Percentiles rank a stretch among this genome's conserved stretches.
phyloP scores from a whole-genome alignment of 2,797 vertebrate genomes.

The Coracias cyanogaster region DNA sequence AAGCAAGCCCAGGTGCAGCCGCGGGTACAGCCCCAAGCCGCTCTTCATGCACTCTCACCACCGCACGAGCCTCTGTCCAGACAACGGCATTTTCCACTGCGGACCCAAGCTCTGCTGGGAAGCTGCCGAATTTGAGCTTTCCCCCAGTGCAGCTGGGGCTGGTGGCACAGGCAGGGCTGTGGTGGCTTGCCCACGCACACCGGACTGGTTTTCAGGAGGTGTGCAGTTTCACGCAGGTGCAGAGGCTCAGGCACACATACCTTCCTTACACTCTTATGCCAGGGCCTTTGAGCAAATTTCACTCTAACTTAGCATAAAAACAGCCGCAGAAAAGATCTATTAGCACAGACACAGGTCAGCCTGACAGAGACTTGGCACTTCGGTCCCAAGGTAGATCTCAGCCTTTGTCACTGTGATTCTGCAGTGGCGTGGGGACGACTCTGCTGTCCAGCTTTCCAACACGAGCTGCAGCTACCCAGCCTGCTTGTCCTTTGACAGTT shows the following conservation, averaged over 20 bases:
- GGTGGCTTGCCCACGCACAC: fast-evolving
- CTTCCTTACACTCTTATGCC: neutral
- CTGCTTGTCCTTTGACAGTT: neutral
- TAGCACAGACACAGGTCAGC: neutral
- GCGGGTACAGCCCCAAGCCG: neutral
- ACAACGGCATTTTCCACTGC: neutral
- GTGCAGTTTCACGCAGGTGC: neutral
- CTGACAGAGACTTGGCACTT: neutral
- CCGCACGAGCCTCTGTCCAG: neutral
- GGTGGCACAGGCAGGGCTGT: neutral
- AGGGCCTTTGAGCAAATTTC: neutral
- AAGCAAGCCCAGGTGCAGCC: neutral
- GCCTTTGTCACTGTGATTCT: neutral
- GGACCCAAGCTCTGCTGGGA: neutral
- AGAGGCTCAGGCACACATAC: neutral
- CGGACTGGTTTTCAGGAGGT: neutral
- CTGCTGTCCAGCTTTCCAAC: neutral
- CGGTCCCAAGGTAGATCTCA: neutral
- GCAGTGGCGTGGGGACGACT: neutral
- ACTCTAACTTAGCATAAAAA: neutral
- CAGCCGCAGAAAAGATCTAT: neutral
- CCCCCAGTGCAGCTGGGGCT: neutral
- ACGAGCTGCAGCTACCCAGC: neutral
- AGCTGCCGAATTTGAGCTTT: neutral
- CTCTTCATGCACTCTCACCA: neutral